phyloP scores from a whole-genome alignment of 2,797 vertebrate genomes.

The Vespertilio murinus region DNA sequence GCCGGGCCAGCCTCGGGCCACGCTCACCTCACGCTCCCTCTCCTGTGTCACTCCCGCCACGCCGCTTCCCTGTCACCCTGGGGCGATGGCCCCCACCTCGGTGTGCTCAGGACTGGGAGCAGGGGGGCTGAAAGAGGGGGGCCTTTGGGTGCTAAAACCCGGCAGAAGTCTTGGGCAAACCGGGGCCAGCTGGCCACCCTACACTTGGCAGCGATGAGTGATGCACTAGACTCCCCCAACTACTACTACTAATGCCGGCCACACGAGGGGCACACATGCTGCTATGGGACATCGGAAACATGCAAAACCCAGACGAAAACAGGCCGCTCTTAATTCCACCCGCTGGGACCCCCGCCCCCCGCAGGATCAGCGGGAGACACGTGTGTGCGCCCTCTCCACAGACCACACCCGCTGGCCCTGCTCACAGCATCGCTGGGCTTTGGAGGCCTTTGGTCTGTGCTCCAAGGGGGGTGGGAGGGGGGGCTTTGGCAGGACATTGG shows the following conservation, averaged over 20 bases:
- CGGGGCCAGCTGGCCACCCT: not conserved
- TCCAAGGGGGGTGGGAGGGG: not conserved
- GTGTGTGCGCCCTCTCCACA: fast-evolving
- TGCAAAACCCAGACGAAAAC: not conserved
- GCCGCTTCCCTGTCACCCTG: not conserved
- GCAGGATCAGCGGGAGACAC: not conserved
- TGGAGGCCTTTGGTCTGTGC: not conserved
- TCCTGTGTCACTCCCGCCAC: not conserved
- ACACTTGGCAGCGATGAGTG: not conserved
- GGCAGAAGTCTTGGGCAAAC: not conserved
- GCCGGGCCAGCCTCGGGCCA: not conserved
- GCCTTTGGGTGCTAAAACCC: not conserved
- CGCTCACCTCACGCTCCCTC: not conserved
- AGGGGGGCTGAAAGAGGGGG: not conserved
- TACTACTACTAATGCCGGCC: not conserved
- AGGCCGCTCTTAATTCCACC: not conserved
- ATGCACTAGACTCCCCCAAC: not conserved
- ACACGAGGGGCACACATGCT: not conserved
- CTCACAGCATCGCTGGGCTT: fast-evolving
- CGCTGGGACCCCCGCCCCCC: too few relatives aligned
- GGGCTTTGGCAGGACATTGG: not conserved
- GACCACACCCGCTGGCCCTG: fast-evolving
- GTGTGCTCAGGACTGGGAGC: not conserved
- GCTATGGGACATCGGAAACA: not conserved
- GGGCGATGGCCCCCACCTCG: not conserved